Conservation (phyloP, 2,888 invertebrate species). For the Thymelicus sylvestris region DNA sequence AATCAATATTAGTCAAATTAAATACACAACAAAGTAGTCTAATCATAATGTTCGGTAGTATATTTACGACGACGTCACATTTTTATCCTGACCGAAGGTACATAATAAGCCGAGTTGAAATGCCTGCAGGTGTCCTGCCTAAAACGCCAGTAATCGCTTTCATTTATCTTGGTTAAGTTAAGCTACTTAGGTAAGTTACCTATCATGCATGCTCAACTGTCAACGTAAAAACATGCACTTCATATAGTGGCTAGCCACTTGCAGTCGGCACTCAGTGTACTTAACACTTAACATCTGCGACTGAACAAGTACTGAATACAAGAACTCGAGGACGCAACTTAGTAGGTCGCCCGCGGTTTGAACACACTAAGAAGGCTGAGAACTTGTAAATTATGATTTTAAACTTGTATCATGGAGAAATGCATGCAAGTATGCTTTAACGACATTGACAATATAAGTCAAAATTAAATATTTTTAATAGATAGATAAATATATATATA, state of each 20-base stretch:
- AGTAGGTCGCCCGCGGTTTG: conserved; percentile 1
- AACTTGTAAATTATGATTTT: conserved; percentile 2
- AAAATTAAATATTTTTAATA: too few species aligned
- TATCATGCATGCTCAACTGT: not conserved
- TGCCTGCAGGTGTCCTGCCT: not conserved
- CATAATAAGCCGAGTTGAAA: not conserved
- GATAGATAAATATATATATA: too few species aligned
- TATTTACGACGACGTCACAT: too few species aligned
- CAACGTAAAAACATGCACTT: conserved; percentile 1
- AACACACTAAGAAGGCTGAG: not conserved
- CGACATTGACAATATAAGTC: too few species aligned
- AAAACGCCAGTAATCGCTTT: not conserved
- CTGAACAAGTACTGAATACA: conserved; percentile 7
- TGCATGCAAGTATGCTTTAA: not conserved
- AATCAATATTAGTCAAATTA: too few species aligned
- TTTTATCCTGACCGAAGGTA: too few species aligned
- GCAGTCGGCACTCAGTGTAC: conserved; percentile 6
- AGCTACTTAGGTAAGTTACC: too few species aligned
- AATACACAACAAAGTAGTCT: too few species aligned
- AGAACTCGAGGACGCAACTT: conserved; percentile 2
- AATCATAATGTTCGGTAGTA: too few species aligned
- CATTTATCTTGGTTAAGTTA: not conserved
- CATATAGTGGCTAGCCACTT: not conserved
- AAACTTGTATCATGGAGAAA: not conserved
- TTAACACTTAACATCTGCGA: conserved; percentile 13